Conservation (phyloP, 2,797 vertebrate species). For the Eulemur rubriventer region DNA sequence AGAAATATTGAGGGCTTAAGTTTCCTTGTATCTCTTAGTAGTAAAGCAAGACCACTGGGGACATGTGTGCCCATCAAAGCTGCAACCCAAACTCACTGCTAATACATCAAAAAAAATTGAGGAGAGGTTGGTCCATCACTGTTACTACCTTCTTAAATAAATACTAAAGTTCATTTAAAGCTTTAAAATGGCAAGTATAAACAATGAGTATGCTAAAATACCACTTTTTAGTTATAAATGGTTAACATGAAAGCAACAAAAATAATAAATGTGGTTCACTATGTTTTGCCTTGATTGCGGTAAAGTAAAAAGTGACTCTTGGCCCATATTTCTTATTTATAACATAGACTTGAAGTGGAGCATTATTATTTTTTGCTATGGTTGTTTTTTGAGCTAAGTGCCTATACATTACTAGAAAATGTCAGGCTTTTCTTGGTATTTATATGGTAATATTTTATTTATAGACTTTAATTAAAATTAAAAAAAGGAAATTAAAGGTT, state of each 20-base stretch:
- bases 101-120: neutral
- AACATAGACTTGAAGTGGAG: neutral
- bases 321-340: neutral
- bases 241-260: neutral
- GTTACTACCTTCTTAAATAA: neutral
- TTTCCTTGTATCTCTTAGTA: neutral
- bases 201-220: neutral
- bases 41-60: neutral
- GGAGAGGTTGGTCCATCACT: neutral
- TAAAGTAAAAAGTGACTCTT: neutral
- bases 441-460: conserved; percentile 36
- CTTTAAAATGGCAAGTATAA: neutral
- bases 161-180: neutral
- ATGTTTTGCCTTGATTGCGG: neutral
- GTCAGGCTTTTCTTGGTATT: conserved; percentile 42
- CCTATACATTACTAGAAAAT: conserved; percentile 49
- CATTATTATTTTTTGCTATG: neutral
- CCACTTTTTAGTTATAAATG: neutral
- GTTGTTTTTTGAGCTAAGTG: conserved; percentile 13
- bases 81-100: neutral
- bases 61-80: rapidly evolving
- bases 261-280: neutral
- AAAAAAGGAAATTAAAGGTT: conserved; percentile 41
- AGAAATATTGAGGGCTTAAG: neutral
- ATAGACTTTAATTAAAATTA: conserved; percentile 57